Base-by-base conservation (phyloP, 2,797 vertebrate genomes). In the Ceyx erithaca region DNA sequence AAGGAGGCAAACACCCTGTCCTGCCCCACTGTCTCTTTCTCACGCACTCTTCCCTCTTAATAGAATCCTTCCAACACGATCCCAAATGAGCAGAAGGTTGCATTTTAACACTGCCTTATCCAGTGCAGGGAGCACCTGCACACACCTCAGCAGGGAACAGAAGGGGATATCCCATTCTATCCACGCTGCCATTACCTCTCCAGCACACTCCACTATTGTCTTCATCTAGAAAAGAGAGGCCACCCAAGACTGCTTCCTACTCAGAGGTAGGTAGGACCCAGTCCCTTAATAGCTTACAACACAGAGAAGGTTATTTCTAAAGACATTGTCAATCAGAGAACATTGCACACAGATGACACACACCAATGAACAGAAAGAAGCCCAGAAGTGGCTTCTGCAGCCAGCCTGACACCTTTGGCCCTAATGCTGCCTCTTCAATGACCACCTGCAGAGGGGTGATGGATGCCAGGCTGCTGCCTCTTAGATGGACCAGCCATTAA, bases 381-480 rank as follows among this genome's bases (percentile, higher is more conserved):
- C 8, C n/a, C 37, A 33, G 21, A 54, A 46, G 54, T 14, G n/a
- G 41, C 28, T 89, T 76, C 61, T 59, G 25, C 57, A 80, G 68
- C 13, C 80, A 82, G 18, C 8, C 55, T 59, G 46, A 40, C 51
- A 75, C 46, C 62, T 88, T 31, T 15, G 4, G 26, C 21, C 30
- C 58, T 17, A 35, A 52, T 0, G 1, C 12, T 59, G 26, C 3
- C 57, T 64, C 61, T 85, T 77, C 7, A 23, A 25, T 25, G 8
- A 69, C 17, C 0, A 0, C 12, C 41, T 3, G 4, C 28, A 81
- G 17, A 80, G 45, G 18, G 59, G 31, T 9, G 16, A 11, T 0
- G 0, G 33, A 37, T n/a, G 28, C 33, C 43, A 71, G 58, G 31
- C 58, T 80, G 49, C 76, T 77, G 64, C 61, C 45, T 80, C 37